phyloP scores from a whole-genome alignment of 2,797 vertebrate species.

The Lateolabrax maculatus region DNA sequence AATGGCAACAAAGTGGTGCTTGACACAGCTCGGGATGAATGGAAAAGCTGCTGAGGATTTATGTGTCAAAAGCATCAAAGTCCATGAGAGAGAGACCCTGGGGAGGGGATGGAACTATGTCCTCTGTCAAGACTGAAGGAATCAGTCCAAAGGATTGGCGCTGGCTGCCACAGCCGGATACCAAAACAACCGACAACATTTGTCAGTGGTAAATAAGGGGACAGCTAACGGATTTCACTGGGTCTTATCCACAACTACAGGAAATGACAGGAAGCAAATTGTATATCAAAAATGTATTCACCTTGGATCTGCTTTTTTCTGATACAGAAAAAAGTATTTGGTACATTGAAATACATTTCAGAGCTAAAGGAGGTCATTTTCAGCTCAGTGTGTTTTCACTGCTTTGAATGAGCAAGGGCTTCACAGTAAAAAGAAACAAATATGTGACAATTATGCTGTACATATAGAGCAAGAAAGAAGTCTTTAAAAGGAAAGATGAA shows the following conservation, averaged over 20 bases:
- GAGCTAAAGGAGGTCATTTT: not conserved
- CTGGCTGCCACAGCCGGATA: conserved; percentile 33
- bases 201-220: conserved; percentile 18
- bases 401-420: not conserved
- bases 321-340: conserved; percentile 21
- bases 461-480: not conserved
- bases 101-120: conserved; percentile 41
- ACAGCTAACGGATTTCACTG: conserved; percentile 26
- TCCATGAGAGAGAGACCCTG: conserved; percentile 25
- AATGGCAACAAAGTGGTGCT: conserved; percentile 63
- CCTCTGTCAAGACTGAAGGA: conserved; percentile 52
- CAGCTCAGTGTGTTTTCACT: not conserved
- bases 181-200: conserved; percentile 40
- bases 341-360: conserved; percentile 1
- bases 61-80: conserved; percentile 60
- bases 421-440: not conserved
- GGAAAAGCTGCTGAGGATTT: conserved; percentile 50
- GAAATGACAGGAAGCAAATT: conserved; percentile 18
- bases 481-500: not conserved
- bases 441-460: not conserved
- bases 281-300: conserved; percentile 13
- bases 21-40: conserved; percentile 53
- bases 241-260: conserved; percentile 30
- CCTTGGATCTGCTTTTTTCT: conserved; percentile 14
- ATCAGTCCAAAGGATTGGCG: conserved; percentile 49